Percentiles rank a stretch among this genome's conserved stretches.
Conservation (phyloP, 1,140 invertebrate genomes). For the Episyrphus balteatus region DNA sequence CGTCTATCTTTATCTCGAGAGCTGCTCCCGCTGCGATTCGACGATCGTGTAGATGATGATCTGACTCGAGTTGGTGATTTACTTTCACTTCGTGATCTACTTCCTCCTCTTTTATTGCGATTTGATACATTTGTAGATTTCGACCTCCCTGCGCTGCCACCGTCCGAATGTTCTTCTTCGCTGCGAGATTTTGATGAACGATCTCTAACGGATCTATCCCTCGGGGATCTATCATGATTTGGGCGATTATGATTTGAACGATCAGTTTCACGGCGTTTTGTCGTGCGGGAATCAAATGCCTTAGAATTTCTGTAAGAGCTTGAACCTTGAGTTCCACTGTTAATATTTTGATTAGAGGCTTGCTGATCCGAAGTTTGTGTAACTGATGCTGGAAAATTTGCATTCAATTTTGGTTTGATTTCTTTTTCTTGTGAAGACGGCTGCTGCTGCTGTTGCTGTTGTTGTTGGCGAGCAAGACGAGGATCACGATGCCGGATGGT, state of each 20-base stretch:
- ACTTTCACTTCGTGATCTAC: no score
- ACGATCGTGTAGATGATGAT: not conserved
- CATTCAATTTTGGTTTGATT: not conserved
- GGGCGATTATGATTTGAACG: constrained; percentile 11
- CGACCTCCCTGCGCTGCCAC: not conserved
- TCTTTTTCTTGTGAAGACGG: not conserved
- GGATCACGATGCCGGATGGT: constrained; percentile 47
- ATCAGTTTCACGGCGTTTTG: constrained; percentile 11
- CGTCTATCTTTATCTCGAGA: no score
- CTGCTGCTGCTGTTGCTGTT: constrained; percentile 22
- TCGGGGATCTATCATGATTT: constrained; percentile 12
- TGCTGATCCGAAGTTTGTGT: not conserved
- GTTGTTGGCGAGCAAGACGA: constrained; percentile 42
- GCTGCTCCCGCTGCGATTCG: not conserved
- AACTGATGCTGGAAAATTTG: not conserved
- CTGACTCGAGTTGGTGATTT: no score
- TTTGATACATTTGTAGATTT: not conserved
- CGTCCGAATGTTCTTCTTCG: not conserved
- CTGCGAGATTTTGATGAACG: no score
- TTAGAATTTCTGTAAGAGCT: not conserved
- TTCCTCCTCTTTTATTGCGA: not conserved
- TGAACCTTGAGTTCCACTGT: constrained; percentile 15
- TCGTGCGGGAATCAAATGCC: not conserved
- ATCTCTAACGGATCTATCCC: no score
- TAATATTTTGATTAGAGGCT: constrained; percentile 9